phyloP scores from a whole-genome alignment of 2,888 invertebrate species.

The Chrysolina oricalcia region DNA sequence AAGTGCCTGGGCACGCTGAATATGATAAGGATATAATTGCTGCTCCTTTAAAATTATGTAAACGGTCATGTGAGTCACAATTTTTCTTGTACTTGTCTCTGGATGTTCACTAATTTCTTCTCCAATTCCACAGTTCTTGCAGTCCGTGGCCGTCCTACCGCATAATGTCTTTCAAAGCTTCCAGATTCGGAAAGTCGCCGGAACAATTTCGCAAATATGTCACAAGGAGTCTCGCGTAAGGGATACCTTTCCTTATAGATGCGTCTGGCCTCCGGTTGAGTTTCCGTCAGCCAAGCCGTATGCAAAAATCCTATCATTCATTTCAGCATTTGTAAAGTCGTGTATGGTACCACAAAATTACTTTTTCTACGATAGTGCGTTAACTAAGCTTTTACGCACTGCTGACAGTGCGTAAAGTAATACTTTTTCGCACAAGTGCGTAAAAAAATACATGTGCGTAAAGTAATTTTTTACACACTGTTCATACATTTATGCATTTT shows the following conservation, averaged over 20 bases:
- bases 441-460: too few relatives aligned
- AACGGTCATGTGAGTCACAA: constrained; percentile 23
- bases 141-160: constrained; percentile 17
- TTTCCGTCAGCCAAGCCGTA: not conserved
- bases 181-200: constrained; percentile 20
- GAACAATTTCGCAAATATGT: constrained; percentile 16
- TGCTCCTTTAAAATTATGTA: too few relatives aligned
- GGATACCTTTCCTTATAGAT: not conserved
- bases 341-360: not conserved
- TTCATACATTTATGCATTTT: too few relatives aligned
- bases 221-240: not conserved
- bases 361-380: not conserved
- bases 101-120: not conserved
- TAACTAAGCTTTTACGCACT: too few relatives aligned
- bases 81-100: constrained; percentile 17
- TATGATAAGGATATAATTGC: too few relatives aligned
- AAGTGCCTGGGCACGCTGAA: too few relatives aligned
- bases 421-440: too few relatives aligned
- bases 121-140: not conserved
- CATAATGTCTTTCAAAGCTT: constrained; percentile 27
- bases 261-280: not conserved
- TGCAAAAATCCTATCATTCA: not conserved
- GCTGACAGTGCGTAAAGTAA: too few relatives aligned
- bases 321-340: not conserved
- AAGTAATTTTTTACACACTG: too few relatives aligned